Evolutionary conservation across 2,888 invertebrate species (phyloP).

Genomic region (Caradrina clavipalpis): DNA sequence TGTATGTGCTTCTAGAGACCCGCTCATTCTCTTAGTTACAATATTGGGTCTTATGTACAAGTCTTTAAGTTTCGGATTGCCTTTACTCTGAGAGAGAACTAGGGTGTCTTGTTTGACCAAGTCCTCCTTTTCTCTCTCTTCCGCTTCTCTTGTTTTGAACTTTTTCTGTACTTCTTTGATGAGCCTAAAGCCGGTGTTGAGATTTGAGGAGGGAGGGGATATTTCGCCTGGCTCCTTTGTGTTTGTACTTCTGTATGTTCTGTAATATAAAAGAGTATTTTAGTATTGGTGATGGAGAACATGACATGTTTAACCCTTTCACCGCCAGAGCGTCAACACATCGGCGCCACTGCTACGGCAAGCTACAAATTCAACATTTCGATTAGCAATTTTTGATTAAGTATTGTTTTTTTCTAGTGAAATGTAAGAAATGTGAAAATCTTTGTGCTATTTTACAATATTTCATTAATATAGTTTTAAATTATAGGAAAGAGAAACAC

Average conservation of each 20-base stretch:
- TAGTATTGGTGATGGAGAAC: background rate
- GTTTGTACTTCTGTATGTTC: constrained; percentile 99
- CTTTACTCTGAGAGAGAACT: constrained; percentile 98
- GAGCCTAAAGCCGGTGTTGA: constrained; percentile 98
- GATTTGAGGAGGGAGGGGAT: constrained; percentile 97
- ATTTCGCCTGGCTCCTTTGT: constrained; percentile 99
- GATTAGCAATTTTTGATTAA: too few species aligned
- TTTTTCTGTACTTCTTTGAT: constrained; percentile 99
- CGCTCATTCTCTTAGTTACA: constrained; percentile 98
- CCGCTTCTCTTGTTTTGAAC: constrained; percentile 99
- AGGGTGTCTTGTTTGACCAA: constrained; percentile 99
- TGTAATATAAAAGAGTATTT: constrained; percentile 74
- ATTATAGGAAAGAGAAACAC: too few species aligned
- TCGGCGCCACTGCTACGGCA: too few species aligned
- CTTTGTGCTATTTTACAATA: too few species aligned
- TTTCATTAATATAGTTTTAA: too few species aligned
- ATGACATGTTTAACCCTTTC: too few species aligned
- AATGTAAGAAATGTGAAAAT: too few species aligned
- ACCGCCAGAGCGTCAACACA: too few species aligned
- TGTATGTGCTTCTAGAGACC: constrained; percentile 97
- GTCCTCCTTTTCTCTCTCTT: constrained; percentile 99
- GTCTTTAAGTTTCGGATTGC: constrained; percentile 99
- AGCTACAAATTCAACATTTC: too few species aligned
- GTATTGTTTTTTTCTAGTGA: too few species aligned
- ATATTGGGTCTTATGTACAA: constrained; percentile 99